Percentiles rank a stretch among this genome's conserved stretches.
Conservation (phyloP, 2,888 invertebrate species). For the Sclerodermus sp. region DNA sequence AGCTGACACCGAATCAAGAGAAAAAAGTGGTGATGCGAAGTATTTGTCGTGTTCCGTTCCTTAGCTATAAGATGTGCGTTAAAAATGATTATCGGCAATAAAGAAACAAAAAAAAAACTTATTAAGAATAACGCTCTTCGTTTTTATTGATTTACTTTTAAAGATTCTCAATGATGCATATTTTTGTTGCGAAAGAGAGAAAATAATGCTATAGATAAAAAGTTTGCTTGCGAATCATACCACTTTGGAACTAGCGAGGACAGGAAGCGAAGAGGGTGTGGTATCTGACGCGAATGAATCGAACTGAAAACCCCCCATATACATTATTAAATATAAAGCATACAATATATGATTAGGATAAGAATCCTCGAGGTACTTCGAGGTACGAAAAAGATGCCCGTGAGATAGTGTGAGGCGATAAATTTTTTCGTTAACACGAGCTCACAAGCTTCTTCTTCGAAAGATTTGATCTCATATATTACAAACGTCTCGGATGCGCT, state of each 20-base stretch:
- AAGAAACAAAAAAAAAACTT: too few species aligned
- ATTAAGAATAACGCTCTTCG: too few species aligned
- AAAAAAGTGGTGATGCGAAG: conserved; percentile 6
- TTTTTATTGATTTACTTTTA: too few species aligned
- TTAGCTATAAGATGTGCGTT: conserved; percentile 8
- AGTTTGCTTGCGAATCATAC: neutral
- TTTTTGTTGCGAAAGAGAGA: too few species aligned
- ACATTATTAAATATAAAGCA: conserved; percentile 16
- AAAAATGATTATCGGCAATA: too few species aligned
- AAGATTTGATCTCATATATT: conserved; percentile 39
- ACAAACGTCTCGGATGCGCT: conserved; percentile 25
- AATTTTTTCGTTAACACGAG: neutral
- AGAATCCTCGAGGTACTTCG: conserved; percentile 16
- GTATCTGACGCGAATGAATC: neutral
- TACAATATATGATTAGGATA: conserved; percentile 22
- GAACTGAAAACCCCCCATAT: conserved; percentile 10
- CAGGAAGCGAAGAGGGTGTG: neutral
- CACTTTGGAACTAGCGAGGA: neutral
- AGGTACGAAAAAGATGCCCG: conserved; percentile 16
- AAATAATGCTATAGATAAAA: too few species aligned
- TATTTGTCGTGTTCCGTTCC: conserved; percentile 8
- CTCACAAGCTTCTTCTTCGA: conserved; percentile 25
- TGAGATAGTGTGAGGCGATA: neutral
- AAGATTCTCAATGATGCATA: too few species aligned
- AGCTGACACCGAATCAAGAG: conserved; percentile 15